Percentiles rank a stretch among this genome's conserved stretches.
Conservation (phyloP, 2,113 vertebrate genomes). For the Pholis gunnellus region DNA sequence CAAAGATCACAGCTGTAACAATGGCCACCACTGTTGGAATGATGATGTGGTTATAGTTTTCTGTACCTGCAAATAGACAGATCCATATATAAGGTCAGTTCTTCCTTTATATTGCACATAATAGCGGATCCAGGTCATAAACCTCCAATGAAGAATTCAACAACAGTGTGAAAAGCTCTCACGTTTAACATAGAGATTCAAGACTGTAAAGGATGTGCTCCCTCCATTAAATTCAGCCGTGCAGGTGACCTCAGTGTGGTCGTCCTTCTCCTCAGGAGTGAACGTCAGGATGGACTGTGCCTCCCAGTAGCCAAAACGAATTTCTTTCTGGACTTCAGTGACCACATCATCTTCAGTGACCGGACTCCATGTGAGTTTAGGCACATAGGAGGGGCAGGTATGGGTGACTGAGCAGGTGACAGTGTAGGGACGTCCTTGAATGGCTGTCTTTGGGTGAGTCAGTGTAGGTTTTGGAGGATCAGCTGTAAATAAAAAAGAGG, state of each 20-base stretch:
- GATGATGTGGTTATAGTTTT: conserved; percentile 70
- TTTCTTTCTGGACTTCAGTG: conserved; percentile 24
- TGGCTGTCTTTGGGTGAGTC: not conserved
- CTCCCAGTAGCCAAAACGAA: conserved; percentile 62
- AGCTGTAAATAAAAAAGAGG: conserved; percentile 41
- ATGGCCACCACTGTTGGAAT: conserved; percentile 61
- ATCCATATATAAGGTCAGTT: not conserved
- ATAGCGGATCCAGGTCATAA: not conserved
- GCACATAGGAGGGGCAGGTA: conserved; percentile 65
- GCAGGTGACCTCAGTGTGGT: conserved; percentile 61
- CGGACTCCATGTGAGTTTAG: conserved; percentile 70
- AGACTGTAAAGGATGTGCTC: fast-evolving
- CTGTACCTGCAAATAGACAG: conserved; percentile 48
- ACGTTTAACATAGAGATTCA: conserved; percentile 72
- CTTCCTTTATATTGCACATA: not conserved
- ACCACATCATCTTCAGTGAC: fast-evolving
- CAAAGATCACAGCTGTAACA: conserved; percentile 58
- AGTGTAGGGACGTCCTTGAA: conserved; percentile 29
- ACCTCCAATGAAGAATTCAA: not conserved
- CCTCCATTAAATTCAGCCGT: conserved; percentile 37
- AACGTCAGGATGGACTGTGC: conserved; percentile 63
- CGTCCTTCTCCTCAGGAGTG: conserved; percentile 46
- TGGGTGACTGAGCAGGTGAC: conserved; percentile 69
- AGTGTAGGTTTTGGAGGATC: conserved; percentile 19
- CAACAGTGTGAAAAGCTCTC: conserved; percentile 26